Evolutionary conservation across 2,113 vertebrate species (phyloP), one percentile per base, ranked within the genome.

Genomic region (Potamarius usumacintae): DNA sequence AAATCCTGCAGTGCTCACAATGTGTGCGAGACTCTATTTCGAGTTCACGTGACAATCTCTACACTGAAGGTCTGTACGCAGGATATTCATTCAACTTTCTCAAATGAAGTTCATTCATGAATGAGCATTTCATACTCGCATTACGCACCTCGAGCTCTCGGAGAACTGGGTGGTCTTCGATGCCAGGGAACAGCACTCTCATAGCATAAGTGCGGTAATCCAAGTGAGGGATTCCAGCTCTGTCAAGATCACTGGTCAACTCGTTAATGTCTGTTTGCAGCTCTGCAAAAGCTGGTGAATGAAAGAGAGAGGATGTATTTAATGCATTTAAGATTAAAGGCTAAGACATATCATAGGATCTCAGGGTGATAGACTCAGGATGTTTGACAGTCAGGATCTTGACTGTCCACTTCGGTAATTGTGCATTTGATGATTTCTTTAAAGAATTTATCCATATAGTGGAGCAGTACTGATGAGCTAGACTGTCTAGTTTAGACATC

Each of bases 251-350:
- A 0, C 98, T 99, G 91, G 98, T 99, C 88, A 99, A 93, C 92
- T 99, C 98, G 7, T 99, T 99, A 94, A 99, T 99, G 93, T 99
- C 98, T 0, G 98, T 99, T 94, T 99, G 98, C 85, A 99, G 95
- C 94, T 99, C 98, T 0, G 98, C 98, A 90, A 99, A 99, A 15
- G 98, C 98, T 99, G 80, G 48, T 1, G n/a, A 78, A 63, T 12
- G 55, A 82, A 42, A 88, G 12, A 74, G 34, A 86, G 9, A 76
- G 34, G 62, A 0, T 30, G 7, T 0, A 52, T 27, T 53, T 30
- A 83, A 71, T 30, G 8, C 5, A 20, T 71, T 53, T 4, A 7
- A 8, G 57, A 30, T 30, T 2, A 79, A 79, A 79, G 53, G 15
- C 7, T 79, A 17, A 27, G 48, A n/a, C 9, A 25, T 1, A 22